Percentiles rank a stretch among this genome's conserved stretches.
Conservation (phyloP, 2,888 invertebrate species). For the Brachycybe producta region DNA sequence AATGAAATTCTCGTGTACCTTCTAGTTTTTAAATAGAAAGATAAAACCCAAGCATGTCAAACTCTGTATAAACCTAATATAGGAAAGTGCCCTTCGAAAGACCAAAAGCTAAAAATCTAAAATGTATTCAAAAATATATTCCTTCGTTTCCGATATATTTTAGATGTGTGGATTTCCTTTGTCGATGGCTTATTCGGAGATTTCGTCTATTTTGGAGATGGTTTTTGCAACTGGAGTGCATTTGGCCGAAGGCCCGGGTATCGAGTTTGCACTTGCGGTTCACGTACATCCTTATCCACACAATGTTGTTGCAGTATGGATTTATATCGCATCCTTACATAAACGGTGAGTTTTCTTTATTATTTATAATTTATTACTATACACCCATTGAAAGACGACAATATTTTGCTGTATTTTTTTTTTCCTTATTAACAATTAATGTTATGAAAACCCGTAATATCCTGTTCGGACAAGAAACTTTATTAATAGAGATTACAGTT, state of each 20-base stretch:
- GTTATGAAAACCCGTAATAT: too few species aligned
- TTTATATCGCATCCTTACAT: conserved; percentile 59
- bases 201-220: conserved; percentile 52
- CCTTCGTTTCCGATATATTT: conserved; percentile 26
- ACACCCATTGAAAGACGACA: too few species aligned
- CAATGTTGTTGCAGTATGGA: conserved; percentile 67
- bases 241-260: conserved; percentile 51
- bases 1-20: too few species aligned
- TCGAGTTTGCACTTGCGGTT: conserved; percentile 73
- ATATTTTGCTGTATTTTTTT: too few species aligned
- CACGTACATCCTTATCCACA: conserved; percentile 69
- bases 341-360: conserved; percentile 35
- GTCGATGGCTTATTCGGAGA: conserved; percentile 57
- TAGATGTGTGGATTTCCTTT: conserved; percentile 72
- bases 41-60: too few species aligned
- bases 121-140: conserved; percentile 5
- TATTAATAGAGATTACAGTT: too few species aligned
- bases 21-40: too few species aligned
- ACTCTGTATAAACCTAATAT: neutral
- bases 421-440: too few species aligned
- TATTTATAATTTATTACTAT: too few species aligned
- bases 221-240: conserved; percentile 65
- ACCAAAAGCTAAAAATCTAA: too few species aligned
- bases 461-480: too few species aligned
- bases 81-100: neutral